These are phyloP conservation scores for Cataglyphis cursor DNA, from an alignment of 2,888 invertebrate genomes.

Conservation along the genomic window DNA sequence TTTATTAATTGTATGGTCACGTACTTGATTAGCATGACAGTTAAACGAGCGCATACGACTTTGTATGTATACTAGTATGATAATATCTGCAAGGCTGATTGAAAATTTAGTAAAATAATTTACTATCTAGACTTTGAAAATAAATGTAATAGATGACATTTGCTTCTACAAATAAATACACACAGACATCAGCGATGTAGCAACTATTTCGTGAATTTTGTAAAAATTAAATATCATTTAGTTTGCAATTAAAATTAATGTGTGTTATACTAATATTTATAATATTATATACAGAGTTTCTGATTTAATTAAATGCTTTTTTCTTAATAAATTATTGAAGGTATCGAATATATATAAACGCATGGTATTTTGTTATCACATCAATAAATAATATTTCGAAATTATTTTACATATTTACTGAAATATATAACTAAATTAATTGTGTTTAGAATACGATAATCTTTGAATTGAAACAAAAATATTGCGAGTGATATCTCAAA, in stretches of 20 bases:
- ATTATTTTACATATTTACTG: not conserved
- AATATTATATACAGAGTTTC: not conserved
- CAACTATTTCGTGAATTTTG: not conserved
- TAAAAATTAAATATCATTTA: not conserved
- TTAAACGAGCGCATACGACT: not conserved
- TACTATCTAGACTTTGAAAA: not conserved
- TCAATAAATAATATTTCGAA: not conserved
- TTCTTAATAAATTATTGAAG: not conserved
- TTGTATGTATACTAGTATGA: not conserved
- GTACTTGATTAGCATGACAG: constrained; percentile 57
- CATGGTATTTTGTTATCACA: not conserved
- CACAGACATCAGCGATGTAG: not conserved
- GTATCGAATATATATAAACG: not conserved
- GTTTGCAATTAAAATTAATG: not conserved
- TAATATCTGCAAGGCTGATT: constrained; percentile 52
- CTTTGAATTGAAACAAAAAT: not conserved
- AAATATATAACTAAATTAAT: not conserved
- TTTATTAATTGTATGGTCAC: constrained; percentile 77
- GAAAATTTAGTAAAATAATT: not conserved
- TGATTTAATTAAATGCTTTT: not conserved
- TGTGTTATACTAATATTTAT: not conserved
- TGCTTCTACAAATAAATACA: not conserved
- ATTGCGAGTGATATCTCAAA: not conserved
- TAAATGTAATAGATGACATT: constrained; percentile 5
- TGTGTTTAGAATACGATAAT: not conserved